Evolutionary conservation across 2,888 invertebrate genomes (phyloP).

Genomic region (Bellardia bayeri): DNA sequence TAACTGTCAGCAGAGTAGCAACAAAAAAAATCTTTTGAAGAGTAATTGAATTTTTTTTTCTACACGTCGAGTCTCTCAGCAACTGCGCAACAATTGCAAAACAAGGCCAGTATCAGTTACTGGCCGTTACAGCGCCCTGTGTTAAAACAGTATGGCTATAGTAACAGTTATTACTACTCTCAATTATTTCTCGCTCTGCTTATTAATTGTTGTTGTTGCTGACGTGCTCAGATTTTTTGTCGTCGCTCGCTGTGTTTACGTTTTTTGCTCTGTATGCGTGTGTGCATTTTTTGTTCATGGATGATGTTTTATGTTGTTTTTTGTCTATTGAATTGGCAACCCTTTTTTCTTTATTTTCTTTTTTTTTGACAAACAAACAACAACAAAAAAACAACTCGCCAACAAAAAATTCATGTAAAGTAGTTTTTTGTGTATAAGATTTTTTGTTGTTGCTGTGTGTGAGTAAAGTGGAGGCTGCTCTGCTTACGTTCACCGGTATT

Average conservation of each 20-base stretch:
- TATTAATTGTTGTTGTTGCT: conserved; percentile 34
- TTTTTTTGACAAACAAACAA: conserved; percentile 26
- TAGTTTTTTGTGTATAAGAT: conserved; percentile 70
- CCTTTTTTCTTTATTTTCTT: conserved; percentile 51
- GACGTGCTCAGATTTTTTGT: conserved; percentile 57
- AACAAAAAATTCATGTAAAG: conserved; percentile 58
- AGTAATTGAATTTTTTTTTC: conserved; percentile 72
- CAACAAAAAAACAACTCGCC: conserved; percentile 16
- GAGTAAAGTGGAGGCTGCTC: conserved; percentile 57
- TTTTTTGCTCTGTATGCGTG: conserved; percentile 54
- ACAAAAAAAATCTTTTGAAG: conserved; percentile 80
- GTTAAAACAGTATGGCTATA: conserved; percentile 43
- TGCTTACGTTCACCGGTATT: conserved; percentile 70
- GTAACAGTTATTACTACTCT: neutral
- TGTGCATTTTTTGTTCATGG: conserved; percentile 8
- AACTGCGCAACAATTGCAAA: conserved; percentile 66
- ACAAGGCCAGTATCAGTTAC: conserved; percentile 36
- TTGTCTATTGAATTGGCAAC: conserved; percentile 50
- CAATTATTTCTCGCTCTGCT: conserved; percentile 34
- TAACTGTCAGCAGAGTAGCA: conserved; percentile 80
- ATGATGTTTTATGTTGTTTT: conserved; percentile 29
- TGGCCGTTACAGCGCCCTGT: neutral
- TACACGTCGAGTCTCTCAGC: conserved; percentile 39
- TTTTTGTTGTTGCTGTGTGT: conserved; percentile 50
- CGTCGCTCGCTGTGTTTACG: conserved; percentile 63